These are phyloP conservation scores for Euplagia quadripunctaria DNA, from an alignment of 2,888 invertebrate genomes.

Conservation along the genomic window DNA sequence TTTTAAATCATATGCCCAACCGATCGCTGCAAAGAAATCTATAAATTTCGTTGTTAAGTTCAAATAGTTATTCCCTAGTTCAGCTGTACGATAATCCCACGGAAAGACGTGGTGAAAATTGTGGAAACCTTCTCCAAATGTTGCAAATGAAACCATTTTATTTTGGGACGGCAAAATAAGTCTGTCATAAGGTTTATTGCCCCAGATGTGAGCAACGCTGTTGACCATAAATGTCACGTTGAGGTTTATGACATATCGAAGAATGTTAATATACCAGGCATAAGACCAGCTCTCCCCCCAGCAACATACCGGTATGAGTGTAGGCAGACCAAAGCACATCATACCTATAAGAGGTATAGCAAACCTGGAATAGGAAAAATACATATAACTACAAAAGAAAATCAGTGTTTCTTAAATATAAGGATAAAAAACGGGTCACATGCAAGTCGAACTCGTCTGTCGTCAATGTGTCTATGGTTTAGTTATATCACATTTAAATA, in stretches of 20 bases:
- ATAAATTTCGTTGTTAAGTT: constrained; percentile 65
- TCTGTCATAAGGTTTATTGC: constrained; percentile 79
- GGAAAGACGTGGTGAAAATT: constrained; percentile 71
- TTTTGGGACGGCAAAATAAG: constrained; percentile 60
- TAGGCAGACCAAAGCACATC: constrained; percentile 85
- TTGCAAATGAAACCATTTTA: constrained; percentile 42
- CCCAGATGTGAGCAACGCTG: constrained; percentile 88
- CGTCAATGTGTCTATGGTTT: too few species aligned
- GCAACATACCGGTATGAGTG: constrained; percentile 85
- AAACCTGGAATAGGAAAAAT: constrained; percentile 72
- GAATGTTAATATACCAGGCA: constrained; percentile 76
- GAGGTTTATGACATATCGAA: constrained; percentile 86
- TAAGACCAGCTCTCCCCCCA: constrained; percentile 87
- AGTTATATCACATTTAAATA: too few species aligned
- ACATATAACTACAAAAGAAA: background rate
- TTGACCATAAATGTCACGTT: constrained; percentile 90
- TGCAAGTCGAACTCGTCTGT: too few species aligned
- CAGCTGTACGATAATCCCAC: constrained; percentile 69
- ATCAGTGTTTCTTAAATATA: background rate
- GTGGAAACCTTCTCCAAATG: constrained; percentile 70
- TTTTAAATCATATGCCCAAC: constrained; percentile 71
- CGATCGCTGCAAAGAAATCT: constrained; percentile 66
- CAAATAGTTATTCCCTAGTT: constrained; percentile 64
- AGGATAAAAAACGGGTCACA: too few species aligned
- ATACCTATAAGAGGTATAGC: constrained; percentile 88